Conservation (phyloP, 2,113 vertebrate genomes). For the Hydrochoerus hydrochaeris region DNA sequence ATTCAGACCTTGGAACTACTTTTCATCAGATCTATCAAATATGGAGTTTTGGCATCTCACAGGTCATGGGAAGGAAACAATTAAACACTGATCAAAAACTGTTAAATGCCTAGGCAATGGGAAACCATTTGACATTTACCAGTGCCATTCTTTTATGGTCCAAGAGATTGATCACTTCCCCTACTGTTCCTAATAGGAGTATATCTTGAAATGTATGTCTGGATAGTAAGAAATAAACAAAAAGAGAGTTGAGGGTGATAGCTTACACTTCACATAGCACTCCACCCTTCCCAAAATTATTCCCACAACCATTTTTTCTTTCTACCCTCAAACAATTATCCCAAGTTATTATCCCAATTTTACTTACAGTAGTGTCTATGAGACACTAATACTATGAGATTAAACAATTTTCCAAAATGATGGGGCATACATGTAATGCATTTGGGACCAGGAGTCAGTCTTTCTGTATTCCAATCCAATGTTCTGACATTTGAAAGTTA, state of each 20-base stretch:
- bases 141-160: neutral
- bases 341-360: neutral
- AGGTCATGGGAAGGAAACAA: neutral
- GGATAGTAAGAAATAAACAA: neutral
- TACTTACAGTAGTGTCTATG: constrained; percentile 16
- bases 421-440: neutral
- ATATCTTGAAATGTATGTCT: neutral
- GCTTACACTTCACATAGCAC: neutral
- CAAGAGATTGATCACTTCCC: neutral
- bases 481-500: constrained; percentile 11
- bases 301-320: neutral
- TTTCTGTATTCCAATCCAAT: constrained; percentile 4
- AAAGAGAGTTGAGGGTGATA: neutral
- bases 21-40: neutral
- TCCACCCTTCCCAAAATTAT: neutral
- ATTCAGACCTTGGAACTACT: neutral
- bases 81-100: neutral
- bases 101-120: neutral
- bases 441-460: neutral
- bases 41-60: neutral
- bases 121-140: neutral
- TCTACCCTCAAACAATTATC: neutral
- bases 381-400: neutral
- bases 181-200: neutral
- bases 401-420: constrained; percentile 42